Evolutionary conservation across 2,888 invertebrate genomes (phyloP).

Genomic region (Drosophila parthenogenetica): DNA sequence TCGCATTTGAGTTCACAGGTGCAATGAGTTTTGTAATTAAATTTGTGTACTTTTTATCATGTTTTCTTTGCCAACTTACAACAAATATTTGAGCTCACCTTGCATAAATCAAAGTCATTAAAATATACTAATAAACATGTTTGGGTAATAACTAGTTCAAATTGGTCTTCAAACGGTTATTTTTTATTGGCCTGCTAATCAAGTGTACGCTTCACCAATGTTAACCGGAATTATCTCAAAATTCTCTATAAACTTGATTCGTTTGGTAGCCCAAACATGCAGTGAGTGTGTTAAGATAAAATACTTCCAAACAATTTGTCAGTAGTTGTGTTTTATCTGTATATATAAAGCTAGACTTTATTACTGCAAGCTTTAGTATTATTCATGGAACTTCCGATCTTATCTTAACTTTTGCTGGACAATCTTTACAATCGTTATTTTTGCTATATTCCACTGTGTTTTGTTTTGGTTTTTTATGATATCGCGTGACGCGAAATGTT

Average conservation of each 20-base stretch:
- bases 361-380: neutral
- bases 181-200: conserved; percentile 3
- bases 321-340: conserved; percentile 2
- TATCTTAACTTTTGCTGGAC: conserved; percentile 28
- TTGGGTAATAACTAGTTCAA: conserved; percentile 6
- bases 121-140: neutral
- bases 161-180: neutral
- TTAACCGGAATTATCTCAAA: conserved; percentile 4
- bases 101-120: conserved; percentile 3
- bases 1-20: conserved; percentile 6
- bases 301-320: neutral
- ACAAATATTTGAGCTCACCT: conserved; percentile 1
- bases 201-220: neutral
- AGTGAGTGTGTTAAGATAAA: too few species aligned
- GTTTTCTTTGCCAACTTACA: neutral
- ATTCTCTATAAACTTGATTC: neutral
- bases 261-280: neutral
- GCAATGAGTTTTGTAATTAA: neutral
- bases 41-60: neutral
- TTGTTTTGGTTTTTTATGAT: neutral
- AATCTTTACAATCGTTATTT: neutral
- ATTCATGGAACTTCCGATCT: conserved; percentile 29
- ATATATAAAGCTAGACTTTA: too few species aligned
- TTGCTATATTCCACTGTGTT: neutral
- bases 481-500: conserved; percentile 34